Evolutionary conservation across 2,888 invertebrate genomes (phyloP).

Genomic region (Limulus polyphemus): DNA sequence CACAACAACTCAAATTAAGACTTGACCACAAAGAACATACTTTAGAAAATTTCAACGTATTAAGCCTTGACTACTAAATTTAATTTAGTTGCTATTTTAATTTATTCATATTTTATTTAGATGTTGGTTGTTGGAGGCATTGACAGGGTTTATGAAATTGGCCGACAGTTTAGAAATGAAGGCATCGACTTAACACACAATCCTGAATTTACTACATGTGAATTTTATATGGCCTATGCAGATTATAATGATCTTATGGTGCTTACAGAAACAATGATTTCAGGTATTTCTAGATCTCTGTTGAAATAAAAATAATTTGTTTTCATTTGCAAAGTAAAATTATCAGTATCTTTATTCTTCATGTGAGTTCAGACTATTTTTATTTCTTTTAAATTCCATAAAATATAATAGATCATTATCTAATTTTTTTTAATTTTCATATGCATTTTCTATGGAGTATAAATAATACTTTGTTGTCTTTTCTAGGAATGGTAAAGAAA

Average conservation of each 20-base stretch:
- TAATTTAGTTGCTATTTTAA: neutral
- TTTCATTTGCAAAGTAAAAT: neutral
- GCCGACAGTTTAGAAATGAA: conserved; percentile 91
- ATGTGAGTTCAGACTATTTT: neutral
- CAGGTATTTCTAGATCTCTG: conserved; percentile 42
- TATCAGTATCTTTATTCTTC: too few species aligned
- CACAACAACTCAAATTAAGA: too few species aligned
- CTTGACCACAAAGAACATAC: too few species aligned
- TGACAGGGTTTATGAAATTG: conserved; percentile 61
- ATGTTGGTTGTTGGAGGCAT: conserved; percentile 96
- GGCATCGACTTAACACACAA: conserved; percentile 98
- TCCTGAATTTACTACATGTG: conserved; percentile 98
- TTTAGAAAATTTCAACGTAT: too few species aligned
- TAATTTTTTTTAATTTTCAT: conserved; percentile 5
- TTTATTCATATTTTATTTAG: conserved; percentile 35
- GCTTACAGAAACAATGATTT: conserved; percentile 80
- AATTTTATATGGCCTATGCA: conserved; percentile 99
- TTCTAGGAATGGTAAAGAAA: conserved; percentile 70
- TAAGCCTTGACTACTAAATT: too few species aligned
- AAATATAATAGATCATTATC: neutral
- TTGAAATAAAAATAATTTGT: neutral
- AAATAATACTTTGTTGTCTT: neutral
- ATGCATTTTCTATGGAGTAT: too few species aligned
- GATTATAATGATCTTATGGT: conserved; percentile 92
- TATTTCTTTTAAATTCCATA: neutral